Conservation (phyloP, 1,140 invertebrate species). For the Periplaneta americana region DNA sequence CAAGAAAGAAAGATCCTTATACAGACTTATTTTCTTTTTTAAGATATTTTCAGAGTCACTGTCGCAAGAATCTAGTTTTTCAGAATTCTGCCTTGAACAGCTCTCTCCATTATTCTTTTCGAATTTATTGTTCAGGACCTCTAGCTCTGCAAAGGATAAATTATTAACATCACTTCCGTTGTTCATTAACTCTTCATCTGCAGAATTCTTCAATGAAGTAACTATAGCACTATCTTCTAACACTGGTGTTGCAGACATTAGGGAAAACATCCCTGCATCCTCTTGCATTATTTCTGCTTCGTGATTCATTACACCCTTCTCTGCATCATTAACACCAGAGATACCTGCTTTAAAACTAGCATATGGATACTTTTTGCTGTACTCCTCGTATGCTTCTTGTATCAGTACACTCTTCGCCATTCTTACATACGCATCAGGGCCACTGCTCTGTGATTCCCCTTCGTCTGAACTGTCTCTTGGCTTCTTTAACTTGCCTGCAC, state of each 20-base stretch:
- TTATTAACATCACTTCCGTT: not conserved
- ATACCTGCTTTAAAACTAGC: not conserved
- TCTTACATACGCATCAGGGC: not conserved
- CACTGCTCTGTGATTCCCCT: not conserved
- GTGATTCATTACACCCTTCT: not conserved
- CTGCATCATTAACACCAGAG: not conserved
- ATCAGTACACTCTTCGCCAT: not conserved
- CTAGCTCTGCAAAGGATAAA: not conserved
- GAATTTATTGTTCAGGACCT: not conserved
- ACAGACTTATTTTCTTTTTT: too few species aligned
- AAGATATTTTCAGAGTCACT: not conserved
- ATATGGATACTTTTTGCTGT: not conserved
- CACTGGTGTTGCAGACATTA: not conserved
- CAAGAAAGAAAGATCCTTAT: too few species aligned
- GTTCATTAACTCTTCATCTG: not conserved
- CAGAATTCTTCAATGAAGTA: not conserved
- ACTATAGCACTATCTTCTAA: not conserved
- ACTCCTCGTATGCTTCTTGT: not conserved
- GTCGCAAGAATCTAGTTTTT: not conserved
- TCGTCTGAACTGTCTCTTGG: slow-evolving; percentile 21
- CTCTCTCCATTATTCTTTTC: not conserved
- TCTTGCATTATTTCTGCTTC: not conserved
- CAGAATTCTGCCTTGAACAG: not conserved
- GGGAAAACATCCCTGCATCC: not conserved
- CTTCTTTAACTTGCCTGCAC: slow-evolving; percentile 9